Base-by-base conservation (phyloP, 2,113 vertebrate species). In the Glaucidium brasilianum region DNA sequence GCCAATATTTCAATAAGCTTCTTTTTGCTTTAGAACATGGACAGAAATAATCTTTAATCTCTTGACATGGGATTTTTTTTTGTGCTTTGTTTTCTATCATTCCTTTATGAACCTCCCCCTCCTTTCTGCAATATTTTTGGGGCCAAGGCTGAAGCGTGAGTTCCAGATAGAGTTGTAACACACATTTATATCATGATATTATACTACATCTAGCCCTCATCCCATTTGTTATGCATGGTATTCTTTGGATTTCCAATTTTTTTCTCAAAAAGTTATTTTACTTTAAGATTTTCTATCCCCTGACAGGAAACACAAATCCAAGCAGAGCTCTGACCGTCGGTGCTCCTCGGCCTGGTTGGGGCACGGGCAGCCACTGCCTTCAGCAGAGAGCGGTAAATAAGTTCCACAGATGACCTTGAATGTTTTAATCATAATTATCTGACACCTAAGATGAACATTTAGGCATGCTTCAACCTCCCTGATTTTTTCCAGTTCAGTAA, bases 301-400 rank as follows among this genome's bases (percentile, higher is more conserved):
- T 55, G 59, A 23, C 43, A 37, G 50, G 67, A 27, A 89, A 49
- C 52, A 19, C 6, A 17, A 19, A 45, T 5, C 23, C 3, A 16
- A 25, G n/a, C 0, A 23, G 10, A 56, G 79, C 79, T 64, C 71
- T 76, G 75, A 6, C 15, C 13, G 2, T 0, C 0, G 5, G 5
- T 8, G 69, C 60, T 62, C 10, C 79, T 41, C 6, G 0, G 4
- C 59, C 47, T 16, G 59, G 34, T 6, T 1, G 1, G 55, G 32
- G 13, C 34, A 22, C 0, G 0, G 68, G 53, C 34, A 39, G 80
- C 43, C 0, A 1, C 37, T 52, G 45, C 16, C 37, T 71, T 43
- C 75, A 27, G 45, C 30, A 12, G 21, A 1, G 0, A 1, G 11
- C 18, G 23, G 5, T 20, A 39, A 80, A 8, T 11, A 4, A 75